Conservation (phyloP, 2,113 vertebrate species). For the Misgurnus mizolepis region DNA sequence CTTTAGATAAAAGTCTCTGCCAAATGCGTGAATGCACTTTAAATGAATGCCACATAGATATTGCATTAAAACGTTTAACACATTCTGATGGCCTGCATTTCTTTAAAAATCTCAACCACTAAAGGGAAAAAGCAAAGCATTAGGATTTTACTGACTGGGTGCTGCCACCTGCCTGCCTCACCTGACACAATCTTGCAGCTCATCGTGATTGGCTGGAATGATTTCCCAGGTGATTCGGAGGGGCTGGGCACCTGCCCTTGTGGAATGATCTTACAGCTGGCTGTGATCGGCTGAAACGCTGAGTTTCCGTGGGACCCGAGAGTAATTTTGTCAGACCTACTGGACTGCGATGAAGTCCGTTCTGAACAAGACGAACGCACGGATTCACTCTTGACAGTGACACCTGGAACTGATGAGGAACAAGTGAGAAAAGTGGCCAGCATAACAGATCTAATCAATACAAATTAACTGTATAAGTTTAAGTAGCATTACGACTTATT, state of each 20-base stretch:
- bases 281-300: conserved; percentile 97
- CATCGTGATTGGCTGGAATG: conserved; percentile 98
- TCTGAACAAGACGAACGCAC: conserved; percentile 79
- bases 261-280: conserved; percentile 96
- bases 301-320: conserved; percentile 94
- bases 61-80: neutral
- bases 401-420: conserved; percentile 65
- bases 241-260: conserved; percentile 87
- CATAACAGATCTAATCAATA: neutral
- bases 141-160: neutral
- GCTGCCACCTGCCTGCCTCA: conserved; percentile 60
- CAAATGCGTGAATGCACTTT: no score
- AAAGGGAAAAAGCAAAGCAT: neutral
- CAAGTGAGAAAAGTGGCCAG: neutral
- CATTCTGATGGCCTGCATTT: conserved; percentile 6
- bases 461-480: no score
- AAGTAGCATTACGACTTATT: no score
- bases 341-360: conserved; percentile 86
- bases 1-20: no score
- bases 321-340: conserved; percentile 82
- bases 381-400: conserved; percentile 76
- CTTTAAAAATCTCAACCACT: neutral
- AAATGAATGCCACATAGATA: no score
- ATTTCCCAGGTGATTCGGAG: conserved; percentile 92
- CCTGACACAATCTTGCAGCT: conserved; percentile 99